Conservation (phyloP, 2,888 invertebrate genomes). For the Cactoblastis cactorum region DNA sequence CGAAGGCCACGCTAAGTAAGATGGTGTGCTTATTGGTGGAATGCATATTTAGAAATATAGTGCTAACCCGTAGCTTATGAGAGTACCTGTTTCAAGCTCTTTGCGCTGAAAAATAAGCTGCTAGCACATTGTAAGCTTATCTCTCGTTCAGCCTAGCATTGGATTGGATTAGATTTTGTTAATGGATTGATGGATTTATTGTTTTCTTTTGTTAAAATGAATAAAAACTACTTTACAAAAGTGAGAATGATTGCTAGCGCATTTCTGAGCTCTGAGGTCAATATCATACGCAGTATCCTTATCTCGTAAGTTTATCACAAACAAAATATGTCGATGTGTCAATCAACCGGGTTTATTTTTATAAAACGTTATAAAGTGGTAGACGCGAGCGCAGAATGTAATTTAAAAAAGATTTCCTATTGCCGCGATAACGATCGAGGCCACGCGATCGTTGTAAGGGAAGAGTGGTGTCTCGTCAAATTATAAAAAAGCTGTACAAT, state of each 20-base stretch:
- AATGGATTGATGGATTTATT: no score
- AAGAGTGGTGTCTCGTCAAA: constrained; percentile 33
- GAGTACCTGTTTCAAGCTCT: no score
- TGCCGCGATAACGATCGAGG: constrained; percentile 46
- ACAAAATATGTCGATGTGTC: constrained; percentile 11
- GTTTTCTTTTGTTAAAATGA: no score
- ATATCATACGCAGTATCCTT: neutral
- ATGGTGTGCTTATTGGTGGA: no score
- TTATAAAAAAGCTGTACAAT: neutral
- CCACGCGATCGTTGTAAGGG: constrained; percentile 39
- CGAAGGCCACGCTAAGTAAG: no score
- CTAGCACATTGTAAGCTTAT: no score
- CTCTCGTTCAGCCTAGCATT: no score
- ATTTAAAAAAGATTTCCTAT: constrained; percentile 38
- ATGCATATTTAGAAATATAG: no score
- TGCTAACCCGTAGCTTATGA: no score
- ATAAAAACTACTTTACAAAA: neutral
- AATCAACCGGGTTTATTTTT: constrained; percentile 10
- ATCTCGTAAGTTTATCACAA: constrained; percentile 5
- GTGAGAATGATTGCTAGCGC: neutral
- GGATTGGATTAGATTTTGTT: no score
- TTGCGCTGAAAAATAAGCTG: no score
- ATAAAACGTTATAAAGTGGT: constrained; percentile 7
- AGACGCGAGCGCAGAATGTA: constrained; percentile 23
- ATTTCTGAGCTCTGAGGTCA: neutral